Evolutionary conservation across 1,140 invertebrate genomes (phyloP), one percentile per base, ranked within the genome.

Genomic region (Magallana angulata): DNA sequence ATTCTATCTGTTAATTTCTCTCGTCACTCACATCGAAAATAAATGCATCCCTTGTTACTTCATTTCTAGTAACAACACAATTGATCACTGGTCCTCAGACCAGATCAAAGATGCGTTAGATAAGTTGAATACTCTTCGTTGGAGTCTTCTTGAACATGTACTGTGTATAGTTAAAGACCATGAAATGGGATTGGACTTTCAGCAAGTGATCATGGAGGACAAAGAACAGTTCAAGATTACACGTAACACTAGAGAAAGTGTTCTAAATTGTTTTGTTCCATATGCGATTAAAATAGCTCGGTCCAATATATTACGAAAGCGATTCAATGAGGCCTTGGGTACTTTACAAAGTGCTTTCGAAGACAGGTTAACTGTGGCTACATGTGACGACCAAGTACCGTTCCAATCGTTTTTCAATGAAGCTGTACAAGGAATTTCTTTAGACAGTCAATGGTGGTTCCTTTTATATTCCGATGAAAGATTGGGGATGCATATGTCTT

Each of bases 311-410:
- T 18, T 87, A 18, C 8, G n/a, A 16, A 85, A 64, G 57, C 16
- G 7, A 12, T 87, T 82, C 71, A 86, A 89, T 30, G 57, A 56
- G 8, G 88, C 88, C 0, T 56, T 89, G 84, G 88, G 85, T n/a
- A 82, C 58, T 7, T 48, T 89, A 71, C 88, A 89, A 81, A 84
- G 81, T 57, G 88, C 88, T 5, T 86, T 87, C 8, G 88, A 89
- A 48, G 88, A 89, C 7, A 81, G 88, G 60, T 24, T 89, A 7
- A 57, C 83, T 30, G 86, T 89, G 1, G 83, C 85, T 56, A 89
- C 88, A 18, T 89, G 88, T 85, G 88, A 89, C 58, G 88, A 89
- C 76, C 80, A 84, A 24, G 58, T 89, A 12, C 88, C 85, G 11
- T 89, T 89, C 59, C 60, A 76, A 8, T 86, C 82, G 16, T 87